Evolutionary conservation across 1,140 invertebrate species (phyloP).

Genomic region (Aethina tumida): DNA sequence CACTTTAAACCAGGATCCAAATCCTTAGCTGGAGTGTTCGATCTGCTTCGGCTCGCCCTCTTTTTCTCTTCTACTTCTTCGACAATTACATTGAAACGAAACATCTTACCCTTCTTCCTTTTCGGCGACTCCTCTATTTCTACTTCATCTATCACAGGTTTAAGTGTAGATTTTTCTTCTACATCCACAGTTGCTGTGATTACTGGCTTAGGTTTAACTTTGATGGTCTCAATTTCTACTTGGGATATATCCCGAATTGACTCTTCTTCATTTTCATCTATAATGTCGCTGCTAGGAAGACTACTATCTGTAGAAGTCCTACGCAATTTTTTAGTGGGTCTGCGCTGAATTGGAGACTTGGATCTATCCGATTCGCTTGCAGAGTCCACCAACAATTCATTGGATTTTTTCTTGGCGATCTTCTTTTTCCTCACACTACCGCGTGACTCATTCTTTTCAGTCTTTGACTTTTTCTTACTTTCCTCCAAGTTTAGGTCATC

Average conservation of each 20-base stretch:
- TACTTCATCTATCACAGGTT: slow-evolving; percentile 43
- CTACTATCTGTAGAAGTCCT: slow-evolving; percentile 16
- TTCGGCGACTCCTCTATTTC: slow-evolving; percentile 39
- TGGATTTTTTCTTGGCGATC: slow-evolving; percentile 24
- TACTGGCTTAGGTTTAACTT: slow-evolving; percentile 40
- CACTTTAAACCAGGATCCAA: background rate
- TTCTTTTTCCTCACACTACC: slow-evolving; percentile 26
- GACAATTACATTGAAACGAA: slow-evolving; percentile 27
- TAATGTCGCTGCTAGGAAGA: slow-evolving; percentile 24
- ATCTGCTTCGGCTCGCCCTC: background rate
- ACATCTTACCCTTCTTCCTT: slow-evolving; percentile 22
- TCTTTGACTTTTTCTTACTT: no score
- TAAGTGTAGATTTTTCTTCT: slow-evolving; percentile 34
- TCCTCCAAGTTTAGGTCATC: no score
- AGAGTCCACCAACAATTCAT: slow-evolving; percentile 1
- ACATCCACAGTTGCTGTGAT: slow-evolving; percentile 42
- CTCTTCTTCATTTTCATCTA: slow-evolving; percentile 24
- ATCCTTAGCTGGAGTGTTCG: background rate
- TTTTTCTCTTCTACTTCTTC: slow-evolving; percentile 14
- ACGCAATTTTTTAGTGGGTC: slow-evolving; percentile 22
- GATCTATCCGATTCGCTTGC: slow-evolving; percentile 9
- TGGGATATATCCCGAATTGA: slow-evolving; percentile 31
- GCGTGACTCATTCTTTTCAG: slow-evolving; percentile 17
- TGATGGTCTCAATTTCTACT: slow-evolving; percentile 32
- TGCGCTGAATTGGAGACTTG: slow-evolving; percentile 25